A percentile compares a stretch with the other conserved stretches of the same genome.
phyloP scores from a whole-genome alignment of 2,113 vertebrate genomes.

The Corynorhinus townsendii region DNA sequence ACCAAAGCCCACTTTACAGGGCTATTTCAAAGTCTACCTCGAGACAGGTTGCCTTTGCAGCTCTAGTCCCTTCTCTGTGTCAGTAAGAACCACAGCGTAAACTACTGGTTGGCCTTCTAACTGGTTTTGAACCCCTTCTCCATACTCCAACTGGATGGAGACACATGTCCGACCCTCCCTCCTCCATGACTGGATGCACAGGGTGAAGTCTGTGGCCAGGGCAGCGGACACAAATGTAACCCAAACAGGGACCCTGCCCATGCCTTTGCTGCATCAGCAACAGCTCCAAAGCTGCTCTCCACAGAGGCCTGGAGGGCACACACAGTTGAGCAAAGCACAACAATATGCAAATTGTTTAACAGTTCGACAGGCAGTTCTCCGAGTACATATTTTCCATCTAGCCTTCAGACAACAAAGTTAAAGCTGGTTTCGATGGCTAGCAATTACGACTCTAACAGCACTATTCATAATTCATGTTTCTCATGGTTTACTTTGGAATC shows the following conservation, averaged over 20 bases:
- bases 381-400: background rate
- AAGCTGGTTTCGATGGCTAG: background rate
- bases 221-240: background rate
- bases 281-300: background rate
- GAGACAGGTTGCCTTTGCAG: background rate
- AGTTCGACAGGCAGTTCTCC: background rate
- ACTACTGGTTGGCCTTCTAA: background rate
- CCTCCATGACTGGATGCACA: fast-evolving
- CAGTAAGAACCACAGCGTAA: background rate
- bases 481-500: background rate
- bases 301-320: background rate
- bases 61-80: background rate
- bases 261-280: background rate
- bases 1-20: background rate
- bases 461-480: background rate
- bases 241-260: background rate
- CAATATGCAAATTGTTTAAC: background rate
- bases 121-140: background rate
- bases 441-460: background rate
- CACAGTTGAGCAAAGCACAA: background rate
- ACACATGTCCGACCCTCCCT: background rate
- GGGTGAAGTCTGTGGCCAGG: background rate
- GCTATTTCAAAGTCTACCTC: background rate
- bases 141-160: background rate
- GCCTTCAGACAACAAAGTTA: background rate